A percentile compares a stretch with the other conserved stretches of the same genome.
phyloP scores from a whole-genome alignment of 2,113 vertebrate genomes.

The Paratilapia polleni region DNA sequence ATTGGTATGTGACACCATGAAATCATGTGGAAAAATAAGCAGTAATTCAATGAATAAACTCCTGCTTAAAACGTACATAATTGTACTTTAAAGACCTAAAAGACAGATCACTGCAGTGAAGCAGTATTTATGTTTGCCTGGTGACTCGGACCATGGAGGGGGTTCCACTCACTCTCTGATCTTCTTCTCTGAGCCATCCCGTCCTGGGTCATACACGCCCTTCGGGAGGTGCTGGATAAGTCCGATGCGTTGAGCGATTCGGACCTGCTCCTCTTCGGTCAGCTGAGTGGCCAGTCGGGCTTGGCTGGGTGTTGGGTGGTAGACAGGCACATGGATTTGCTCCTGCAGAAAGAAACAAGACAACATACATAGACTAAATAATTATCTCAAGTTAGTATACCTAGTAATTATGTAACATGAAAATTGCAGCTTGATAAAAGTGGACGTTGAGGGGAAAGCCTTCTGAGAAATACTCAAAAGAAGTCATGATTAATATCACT shows the following conservation, averaged over 20 bases:
- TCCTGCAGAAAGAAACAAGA: conserved; percentile 79
- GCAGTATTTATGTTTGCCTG: not conserved
- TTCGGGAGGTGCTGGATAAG: conserved; percentile 99
- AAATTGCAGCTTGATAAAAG: not conserved
- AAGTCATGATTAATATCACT: not conserved
- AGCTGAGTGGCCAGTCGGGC: conserved; percentile 95
- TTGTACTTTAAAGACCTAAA: not conserved
- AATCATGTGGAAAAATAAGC: not conserved
- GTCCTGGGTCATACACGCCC: conserved; percentile 94
- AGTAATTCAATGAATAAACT: not conserved
- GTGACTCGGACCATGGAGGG: not conserved
- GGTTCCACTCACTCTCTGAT: conserved; percentile 92
- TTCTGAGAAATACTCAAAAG: not conserved
- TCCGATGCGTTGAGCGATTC: conserved; percentile 96
- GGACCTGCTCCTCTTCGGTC: conserved; percentile 97
- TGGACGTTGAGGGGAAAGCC: not conserved
- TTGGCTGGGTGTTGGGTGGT: conserved; percentile 91
- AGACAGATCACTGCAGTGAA: not conserved
- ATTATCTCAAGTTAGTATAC: not conserved
- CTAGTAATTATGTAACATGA: not conserved
- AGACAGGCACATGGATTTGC: conserved; percentile 89
- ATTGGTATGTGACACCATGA: not conserved
- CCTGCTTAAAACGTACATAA: not conserved
- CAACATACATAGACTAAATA: not conserved
- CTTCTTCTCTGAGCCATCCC: conserved; percentile 97